These are phyloP conservation scores for Endotricha flammealis DNA, from an alignment of 2,888 invertebrate genomes.

Conservation along the genomic window DNA sequence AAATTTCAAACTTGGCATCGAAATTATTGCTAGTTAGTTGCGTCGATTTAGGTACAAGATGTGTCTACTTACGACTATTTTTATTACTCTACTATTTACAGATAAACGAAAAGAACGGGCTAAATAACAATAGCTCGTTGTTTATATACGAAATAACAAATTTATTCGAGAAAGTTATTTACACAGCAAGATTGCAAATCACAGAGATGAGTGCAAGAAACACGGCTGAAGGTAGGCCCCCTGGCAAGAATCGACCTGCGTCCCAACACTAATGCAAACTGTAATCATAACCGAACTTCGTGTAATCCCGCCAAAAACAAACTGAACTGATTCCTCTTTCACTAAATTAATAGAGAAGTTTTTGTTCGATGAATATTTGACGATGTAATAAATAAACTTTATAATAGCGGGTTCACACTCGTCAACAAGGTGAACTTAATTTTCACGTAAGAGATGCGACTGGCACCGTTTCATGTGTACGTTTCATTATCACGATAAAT, in stretches of 20 bases:
- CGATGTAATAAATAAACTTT: background rate
- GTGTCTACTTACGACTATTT: slow-evolving; percentile 66
- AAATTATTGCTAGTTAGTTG: slow-evolving; percentile 71
- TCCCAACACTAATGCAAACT: background rate
- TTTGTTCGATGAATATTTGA: slow-evolving; percentile 1
- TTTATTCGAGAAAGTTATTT: slow-evolving; percentile 68
- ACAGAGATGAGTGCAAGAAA: slow-evolving; percentile 63
- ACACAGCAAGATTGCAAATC: slow-evolving; percentile 72
- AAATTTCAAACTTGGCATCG: slow-evolving; percentile 67
- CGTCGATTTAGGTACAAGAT: slow-evolving; percentile 68
- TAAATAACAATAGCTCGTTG: slow-evolving; percentile 53
- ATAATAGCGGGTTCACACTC: background rate
- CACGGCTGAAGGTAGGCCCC: slow-evolving; percentile 39
- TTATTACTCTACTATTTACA: slow-evolving; percentile 71
- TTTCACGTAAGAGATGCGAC: slow-evolving; percentile 53
- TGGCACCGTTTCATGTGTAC: slow-evolving; percentile 34
- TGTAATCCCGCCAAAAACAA: background rate
- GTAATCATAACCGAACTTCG: background rate
- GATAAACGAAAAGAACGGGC: slow-evolving; percentile 61
- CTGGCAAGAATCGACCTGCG: slow-evolving; percentile 46
- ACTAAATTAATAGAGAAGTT: background rate
- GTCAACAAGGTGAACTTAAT: background rate
- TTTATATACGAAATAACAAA: slow-evolving; percentile 72
- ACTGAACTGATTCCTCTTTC: background rate
- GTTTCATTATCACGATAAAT: slow-evolving; percentile 51